Evolutionary conservation across 2,888 invertebrate genomes (phyloP).

Genomic region (Metallyticus violacea): DNA sequence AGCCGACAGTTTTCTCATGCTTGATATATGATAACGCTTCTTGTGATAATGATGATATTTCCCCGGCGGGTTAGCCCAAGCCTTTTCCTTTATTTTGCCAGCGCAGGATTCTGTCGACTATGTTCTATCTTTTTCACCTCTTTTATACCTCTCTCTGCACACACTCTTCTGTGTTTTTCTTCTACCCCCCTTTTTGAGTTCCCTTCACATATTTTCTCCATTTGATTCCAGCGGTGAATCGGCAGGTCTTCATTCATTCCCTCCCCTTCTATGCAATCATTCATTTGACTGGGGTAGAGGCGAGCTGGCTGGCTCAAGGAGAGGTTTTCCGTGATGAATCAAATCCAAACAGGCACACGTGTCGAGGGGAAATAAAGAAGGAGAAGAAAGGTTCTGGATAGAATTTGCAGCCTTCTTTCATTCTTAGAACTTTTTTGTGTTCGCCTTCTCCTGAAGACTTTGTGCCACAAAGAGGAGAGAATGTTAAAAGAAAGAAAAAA

Average conservation of each 20-base stretch:
- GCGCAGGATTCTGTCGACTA: not conserved
- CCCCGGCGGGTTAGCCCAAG: not conserved
- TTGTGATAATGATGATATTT: constrained; percentile 10
- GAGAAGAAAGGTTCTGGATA: not conserved
- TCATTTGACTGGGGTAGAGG: not conserved
- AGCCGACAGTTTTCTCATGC: not conserved
- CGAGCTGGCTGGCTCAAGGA: not conserved
- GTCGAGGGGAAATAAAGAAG: not conserved
- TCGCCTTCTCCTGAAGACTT: not conserved
- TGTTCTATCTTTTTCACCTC: not conserved
- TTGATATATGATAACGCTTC: constrained; percentile 23
- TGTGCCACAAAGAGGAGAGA: not conserved
- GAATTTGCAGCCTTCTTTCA: too few species aligned
- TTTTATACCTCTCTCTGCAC: not conserved
- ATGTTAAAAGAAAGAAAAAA: not conserved
- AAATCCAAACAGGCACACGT: not conserved
- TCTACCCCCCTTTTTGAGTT: not conserved
- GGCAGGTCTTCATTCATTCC: not conserved
- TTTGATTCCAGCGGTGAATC: not conserved
- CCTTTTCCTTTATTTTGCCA: not conserved
- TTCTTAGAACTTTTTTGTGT: too few species aligned
- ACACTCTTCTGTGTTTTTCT: too few species aligned
- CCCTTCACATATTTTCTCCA: not conserved
- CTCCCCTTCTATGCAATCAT: not conserved
- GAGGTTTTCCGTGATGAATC: not conserved